Percentiles rank a stretch among this genome's conserved stretches.
Conservation (phyloP, 1,140 invertebrate species). For the Papilio xuthus region DNA sequence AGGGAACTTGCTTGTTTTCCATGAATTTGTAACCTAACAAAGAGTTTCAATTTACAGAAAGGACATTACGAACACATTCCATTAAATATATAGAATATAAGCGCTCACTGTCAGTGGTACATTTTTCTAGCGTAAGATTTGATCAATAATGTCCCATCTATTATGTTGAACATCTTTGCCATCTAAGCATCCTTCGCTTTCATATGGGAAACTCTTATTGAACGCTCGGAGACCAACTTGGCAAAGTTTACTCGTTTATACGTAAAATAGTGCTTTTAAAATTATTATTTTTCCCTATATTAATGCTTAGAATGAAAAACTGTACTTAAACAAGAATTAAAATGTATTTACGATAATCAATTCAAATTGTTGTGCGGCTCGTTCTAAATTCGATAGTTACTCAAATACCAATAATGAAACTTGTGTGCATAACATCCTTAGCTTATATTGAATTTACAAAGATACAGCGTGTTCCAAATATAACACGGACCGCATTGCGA, state of each 20-base stretch:
- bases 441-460: neutral
- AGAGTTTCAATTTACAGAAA: too few relatives aligned
- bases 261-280: neutral
- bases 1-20: constrained; percentile 11
- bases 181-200: neutral
- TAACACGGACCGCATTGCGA: constrained; percentile 23
- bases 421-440: neutral
- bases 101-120: too few relatives aligned
- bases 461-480: constrained; percentile 25
- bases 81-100: too few relatives aligned
- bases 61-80: too few relatives aligned
- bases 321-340: neutral
- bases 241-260: neutral
- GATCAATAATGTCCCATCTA: too few relatives aligned
- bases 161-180: too few relatives aligned
- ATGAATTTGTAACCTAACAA: constrained; percentile 16
- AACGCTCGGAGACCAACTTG: constrained; percentile 21
- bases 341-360: neutral
- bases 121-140: too few relatives aligned
- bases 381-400: neutral
- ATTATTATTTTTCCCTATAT: neutral
- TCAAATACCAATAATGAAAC: neutral
- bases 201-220: neutral
- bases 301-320: neutral
- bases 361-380: neutral